Conservation (phyloP, 2,797 vertebrate species). For the Urosaurus nigricauda region DNA sequence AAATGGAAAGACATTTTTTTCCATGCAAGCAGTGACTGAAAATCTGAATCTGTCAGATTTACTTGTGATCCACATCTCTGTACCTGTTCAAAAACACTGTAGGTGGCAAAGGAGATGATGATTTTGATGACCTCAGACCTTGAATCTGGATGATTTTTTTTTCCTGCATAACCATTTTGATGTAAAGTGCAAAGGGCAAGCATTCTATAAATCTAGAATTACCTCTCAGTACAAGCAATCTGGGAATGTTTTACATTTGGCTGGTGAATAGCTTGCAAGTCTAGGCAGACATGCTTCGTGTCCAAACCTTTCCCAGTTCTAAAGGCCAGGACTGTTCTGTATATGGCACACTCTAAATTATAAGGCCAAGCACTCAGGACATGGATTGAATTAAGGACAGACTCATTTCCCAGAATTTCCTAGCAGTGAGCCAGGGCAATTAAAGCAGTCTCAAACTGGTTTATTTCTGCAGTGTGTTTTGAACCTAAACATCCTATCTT, state of each 20-base stretch:
- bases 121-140: not conserved
- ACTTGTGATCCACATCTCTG: constrained; percentile 6
- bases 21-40: not conserved
- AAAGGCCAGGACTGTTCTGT: not conserved
- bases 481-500: not conserved
- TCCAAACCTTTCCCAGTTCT: not conserved
- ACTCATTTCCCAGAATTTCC: too few relatives aligned
- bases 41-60: not conserved
- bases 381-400: too few relatives aligned
- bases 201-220: not conserved
- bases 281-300: not conserved
- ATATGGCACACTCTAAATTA: not conserved
- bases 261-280: not conserved
- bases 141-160: not conserved
- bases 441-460: too few relatives aligned
- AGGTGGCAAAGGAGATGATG: too few relatives aligned
- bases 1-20: not conserved
- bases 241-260: constrained; percentile 16
- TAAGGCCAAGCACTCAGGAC: not conserved
- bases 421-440: too few relatives aligned
- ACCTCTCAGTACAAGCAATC: not conserved
- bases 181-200: constrained; percentile 3
- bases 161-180: too few relatives aligned
- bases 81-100: constrained; percentile 11
- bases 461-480: too few relatives aligned